Percentiles rank a stretch among this genome's conserved stretches.
phyloP scores from a whole-genome alignment of 2,888 invertebrate genomes.

The Biston stratarius region DNA sequence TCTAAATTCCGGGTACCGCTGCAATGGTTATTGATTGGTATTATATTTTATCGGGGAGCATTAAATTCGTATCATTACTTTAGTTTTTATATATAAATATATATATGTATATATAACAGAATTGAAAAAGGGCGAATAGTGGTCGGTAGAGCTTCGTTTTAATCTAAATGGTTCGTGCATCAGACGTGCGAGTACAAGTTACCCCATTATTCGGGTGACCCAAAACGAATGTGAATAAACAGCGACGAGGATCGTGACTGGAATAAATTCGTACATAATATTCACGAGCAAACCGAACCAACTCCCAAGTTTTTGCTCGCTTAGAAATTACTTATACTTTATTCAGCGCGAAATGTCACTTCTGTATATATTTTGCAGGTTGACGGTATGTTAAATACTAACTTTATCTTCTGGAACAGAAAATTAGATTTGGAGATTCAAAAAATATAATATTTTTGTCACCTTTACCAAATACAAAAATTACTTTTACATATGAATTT shows the following conservation, averaged over 20 bases:
- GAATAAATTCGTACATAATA: conserved; percentile 70
- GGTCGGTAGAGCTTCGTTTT: conserved; percentile 11
- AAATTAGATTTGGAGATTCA: background rate
- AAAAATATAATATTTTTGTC: background rate
- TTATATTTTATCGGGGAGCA: too few species aligned
- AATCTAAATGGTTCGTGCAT: conserved; percentile 42
- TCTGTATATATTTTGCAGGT: conserved; percentile 21
- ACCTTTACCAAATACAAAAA: too few species aligned
- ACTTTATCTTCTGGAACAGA: conserved; percentile 18
- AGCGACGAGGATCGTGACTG: conserved; percentile 71
- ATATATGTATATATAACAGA: background rate
- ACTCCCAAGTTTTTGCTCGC: conserved; percentile 61
- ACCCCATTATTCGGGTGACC: conserved; percentile 73
- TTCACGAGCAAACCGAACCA: conserved; percentile 57
- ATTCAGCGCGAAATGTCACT: conserved; percentile 56
- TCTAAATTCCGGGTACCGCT: too few species aligned
- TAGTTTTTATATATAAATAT: too few species aligned
- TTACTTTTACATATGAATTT: too few species aligned
- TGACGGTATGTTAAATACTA: conserved; percentile 24
- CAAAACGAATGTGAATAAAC: conserved; percentile 78
- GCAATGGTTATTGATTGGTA: too few species aligned
- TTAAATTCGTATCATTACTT: too few species aligned
- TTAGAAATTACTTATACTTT: conserved; percentile 69
- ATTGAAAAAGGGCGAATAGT: conserved; percentile 7
- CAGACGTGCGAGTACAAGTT: conserved; percentile 62